Base-by-base conservation (phyloP, 1,140 invertebrate species). In the Helicoverpa armigera region DNA sequence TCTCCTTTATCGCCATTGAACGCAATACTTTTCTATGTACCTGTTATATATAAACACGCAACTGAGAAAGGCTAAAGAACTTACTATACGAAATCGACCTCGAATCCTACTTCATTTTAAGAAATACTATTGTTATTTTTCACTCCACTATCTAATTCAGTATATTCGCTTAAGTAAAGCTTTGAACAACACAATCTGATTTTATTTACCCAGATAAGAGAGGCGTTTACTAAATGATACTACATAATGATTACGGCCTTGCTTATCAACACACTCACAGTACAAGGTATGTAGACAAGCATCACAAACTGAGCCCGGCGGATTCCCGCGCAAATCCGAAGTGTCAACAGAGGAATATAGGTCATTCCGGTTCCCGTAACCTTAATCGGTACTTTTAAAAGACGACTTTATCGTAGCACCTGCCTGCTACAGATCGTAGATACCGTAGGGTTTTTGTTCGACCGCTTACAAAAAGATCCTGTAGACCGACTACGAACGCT, bases 1-100 rank as follows among this genome's bases (percentile, higher is more conserved):
- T 72, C 58, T 31, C 29, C 70, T 31, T 58, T 70, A 79, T 56
- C 70, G 50, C 48, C 61, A 56, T 74, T 81, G 70, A 65, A 75
- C 79, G 60, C 79, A 48, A 31, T 51, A 67, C 11, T 75, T 74
- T 81, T 81, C 61, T 35, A 43, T 76, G 56, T 23, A 51, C 43
- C 73, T 76, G 51, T 61, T 63, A 63, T 76, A 76, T 51, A 48
- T 78, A 53, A 74, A 73, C 56, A 69, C 77, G 77, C 77, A 70
- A 79, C 35, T 23, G 31, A 79, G 50, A 76, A 63, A 61, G 56
- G 43, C 31, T 56, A 58, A 58, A 58, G 13, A 72, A 29, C 69
- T 51, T 72, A 31, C 54, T 31, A 51, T 31, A 53, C 14, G 50
- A 53, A 72, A 29, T 29, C 69, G 69, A 72, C 69, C 69, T 5